These are phyloP conservation scores for Sphenopsis melanotis DNA, from an alignment of 2,797 vertebrate genomes.

Conservation along the genomic window DNA sequence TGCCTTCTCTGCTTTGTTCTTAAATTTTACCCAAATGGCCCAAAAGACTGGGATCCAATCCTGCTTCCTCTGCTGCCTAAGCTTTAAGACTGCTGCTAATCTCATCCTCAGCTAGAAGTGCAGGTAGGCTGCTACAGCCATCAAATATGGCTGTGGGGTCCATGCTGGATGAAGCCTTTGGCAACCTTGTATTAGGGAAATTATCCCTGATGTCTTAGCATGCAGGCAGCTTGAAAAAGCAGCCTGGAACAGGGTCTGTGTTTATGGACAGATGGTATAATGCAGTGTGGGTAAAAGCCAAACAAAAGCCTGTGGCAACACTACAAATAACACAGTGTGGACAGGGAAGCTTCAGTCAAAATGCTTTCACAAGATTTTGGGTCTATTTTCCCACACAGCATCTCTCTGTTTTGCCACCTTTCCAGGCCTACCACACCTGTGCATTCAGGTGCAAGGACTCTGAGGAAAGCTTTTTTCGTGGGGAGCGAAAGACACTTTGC, in stretches of 20 bases:
- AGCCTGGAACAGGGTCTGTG: not conserved
- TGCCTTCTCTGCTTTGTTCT: not conserved
- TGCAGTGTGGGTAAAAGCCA: not conserved
- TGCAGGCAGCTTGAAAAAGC: not conserved
- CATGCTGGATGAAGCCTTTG: not conserved
- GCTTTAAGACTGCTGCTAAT: not conserved
- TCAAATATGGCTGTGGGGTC: not conserved
- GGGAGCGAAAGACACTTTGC: not conserved
- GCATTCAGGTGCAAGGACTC: not conserved
- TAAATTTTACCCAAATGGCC: not conserved
- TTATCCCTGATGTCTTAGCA: not conserved
- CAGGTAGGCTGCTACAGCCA: not conserved
- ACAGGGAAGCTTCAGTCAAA: not conserved
- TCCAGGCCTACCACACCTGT: not conserved
- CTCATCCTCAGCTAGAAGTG: not conserved
- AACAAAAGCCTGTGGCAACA: not conserved
- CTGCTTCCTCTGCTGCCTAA: not conserved
- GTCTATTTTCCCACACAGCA: not conserved
- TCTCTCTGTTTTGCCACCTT: not conserved
- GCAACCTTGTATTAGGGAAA: not conserved
- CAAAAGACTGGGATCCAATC: not conserved
- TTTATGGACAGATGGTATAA: not conserved
- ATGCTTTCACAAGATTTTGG: not conserved
- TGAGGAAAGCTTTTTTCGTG: not conserved
- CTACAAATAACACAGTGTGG: fast-evolving